phyloP scores from a whole-genome alignment of 1,140 invertebrate species.

The Drosophila grimshawi region DNA sequence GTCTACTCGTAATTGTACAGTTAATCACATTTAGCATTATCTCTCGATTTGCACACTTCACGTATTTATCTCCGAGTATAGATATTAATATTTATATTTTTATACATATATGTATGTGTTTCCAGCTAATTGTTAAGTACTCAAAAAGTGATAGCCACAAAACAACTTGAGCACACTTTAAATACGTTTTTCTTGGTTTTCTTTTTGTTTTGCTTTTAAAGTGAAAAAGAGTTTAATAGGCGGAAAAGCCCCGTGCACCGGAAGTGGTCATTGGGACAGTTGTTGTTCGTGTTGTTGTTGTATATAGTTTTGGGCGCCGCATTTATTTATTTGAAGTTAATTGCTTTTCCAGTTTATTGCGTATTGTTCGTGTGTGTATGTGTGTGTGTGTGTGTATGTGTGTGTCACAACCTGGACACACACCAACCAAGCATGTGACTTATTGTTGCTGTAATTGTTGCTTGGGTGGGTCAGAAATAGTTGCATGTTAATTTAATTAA shows the following conservation, averaged over 20 bases:
- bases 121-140: not conserved
- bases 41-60: not conserved
- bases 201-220: slow-evolving; percentile 29
- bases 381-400: not conserved
- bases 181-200: too few relatives aligned
- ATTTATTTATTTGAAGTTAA: slow-evolving; percentile 36
- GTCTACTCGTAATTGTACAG: too few relatives aligned
- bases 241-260: slow-evolving; percentile 63
- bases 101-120: not conserved
- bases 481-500: slow-evolving; percentile 64
- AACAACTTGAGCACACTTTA: slow-evolving; percentile 13
- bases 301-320: slow-evolving; percentile 24
- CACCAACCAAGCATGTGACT: not conserved
- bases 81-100: not conserved
- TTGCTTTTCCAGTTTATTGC: slow-evolving; percentile 44
- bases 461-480: slow-evolving; percentile 41
- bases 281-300: slow-evolving; percentile 1
- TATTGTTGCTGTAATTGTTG: slow-evolving; percentile 16
- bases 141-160: not conserved
- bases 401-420: slow-evolving; percentile 8
- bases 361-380: not conserved
- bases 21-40: not conserved
- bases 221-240: slow-evolving; percentile 60
- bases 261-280: slow-evolving; percentile 54
- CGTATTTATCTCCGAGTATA: not conserved